Conservation (phyloP, 1,140 invertebrate genomes). For the Apis laboriosa region DNA sequence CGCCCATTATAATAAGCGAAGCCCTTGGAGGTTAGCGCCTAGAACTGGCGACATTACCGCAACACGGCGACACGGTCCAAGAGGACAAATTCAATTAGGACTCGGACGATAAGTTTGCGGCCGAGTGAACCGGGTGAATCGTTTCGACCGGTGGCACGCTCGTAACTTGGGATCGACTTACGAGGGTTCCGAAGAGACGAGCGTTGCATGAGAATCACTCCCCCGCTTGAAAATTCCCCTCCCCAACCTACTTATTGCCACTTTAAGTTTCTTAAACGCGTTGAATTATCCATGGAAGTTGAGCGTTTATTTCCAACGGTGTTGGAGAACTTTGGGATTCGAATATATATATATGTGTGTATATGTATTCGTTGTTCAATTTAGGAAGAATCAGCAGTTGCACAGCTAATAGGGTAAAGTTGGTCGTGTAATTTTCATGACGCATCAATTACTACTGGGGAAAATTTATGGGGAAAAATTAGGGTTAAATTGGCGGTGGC, state of each 20-base stretch:
- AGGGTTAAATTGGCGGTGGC: conserved; percentile 61
- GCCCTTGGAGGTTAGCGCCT: conserved; percentile 68
- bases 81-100: conserved; percentile 77
- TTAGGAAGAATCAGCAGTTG: neutral
- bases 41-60: conserved; percentile 76
- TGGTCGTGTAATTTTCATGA: conserved; percentile 6
- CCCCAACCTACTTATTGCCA: conserved; percentile 40
- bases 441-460: conserved; percentile 24
- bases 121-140: conserved; percentile 64
- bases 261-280: conserved; percentile 53
- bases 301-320: conserved; percentile 7
- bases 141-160: conserved; percentile 40
- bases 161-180: conserved; percentile 55
- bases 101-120: conserved; percentile 70
- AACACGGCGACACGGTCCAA: conserved; percentile 73
- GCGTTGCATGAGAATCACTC: conserved; percentile 51
- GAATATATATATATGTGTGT: neutral
- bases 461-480: conserved; percentile 49
- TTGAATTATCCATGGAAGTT: conserved; percentile 36
- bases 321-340: conserved; percentile 1
- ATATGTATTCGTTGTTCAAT: neutral
- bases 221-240: conserved; percentile 27
- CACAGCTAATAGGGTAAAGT: conserved; percentile 10
- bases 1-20: conserved; percentile 80
- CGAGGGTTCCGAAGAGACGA: conserved; percentile 46